phyloP scores from a whole-genome alignment of 2,113 vertebrate genomes.

The Camelus dromedarius region DNA sequence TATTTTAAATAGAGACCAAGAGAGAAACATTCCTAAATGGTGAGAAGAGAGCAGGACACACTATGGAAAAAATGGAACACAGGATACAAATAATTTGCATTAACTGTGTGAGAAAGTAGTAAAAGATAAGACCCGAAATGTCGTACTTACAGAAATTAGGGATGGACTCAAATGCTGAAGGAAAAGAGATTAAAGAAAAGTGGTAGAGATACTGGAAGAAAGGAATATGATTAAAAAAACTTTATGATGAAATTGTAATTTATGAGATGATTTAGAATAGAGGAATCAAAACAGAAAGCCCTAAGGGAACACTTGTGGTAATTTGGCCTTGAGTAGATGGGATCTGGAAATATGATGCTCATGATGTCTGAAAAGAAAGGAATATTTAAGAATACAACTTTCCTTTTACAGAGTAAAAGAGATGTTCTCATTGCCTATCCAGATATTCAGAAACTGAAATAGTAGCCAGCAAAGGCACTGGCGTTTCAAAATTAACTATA shows the following conservation, averaged over 20 bases:
- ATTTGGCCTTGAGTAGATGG: neutral
- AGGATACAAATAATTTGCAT: neutral
- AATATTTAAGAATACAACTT: neutral
- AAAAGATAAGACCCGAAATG: neutral
- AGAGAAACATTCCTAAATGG: neutral
- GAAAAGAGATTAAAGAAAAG: neutral
- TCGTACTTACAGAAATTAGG: neutral
- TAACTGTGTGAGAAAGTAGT: neutral
- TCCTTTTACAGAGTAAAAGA: neutral
- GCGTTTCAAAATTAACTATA: slow-evolving; percentile 9
- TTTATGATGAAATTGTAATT: neutral
- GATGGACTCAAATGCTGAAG: neutral
- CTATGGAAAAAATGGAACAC: neutral
- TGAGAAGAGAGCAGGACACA: neutral
- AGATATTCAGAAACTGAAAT: neutral
- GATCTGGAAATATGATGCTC: neutral
- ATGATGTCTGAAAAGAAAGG: neutral
- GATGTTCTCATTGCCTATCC: neutral
- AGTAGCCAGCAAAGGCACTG: neutral
- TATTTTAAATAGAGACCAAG: neutral
- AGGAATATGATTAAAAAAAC: neutral
- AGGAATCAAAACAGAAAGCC: neutral
- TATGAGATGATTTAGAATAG: neutral
- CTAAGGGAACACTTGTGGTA: neutral
- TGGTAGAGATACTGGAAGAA: neutral